Conservation (phyloP, 2,113 vertebrate species). For the Carassius auratus region DNA sequence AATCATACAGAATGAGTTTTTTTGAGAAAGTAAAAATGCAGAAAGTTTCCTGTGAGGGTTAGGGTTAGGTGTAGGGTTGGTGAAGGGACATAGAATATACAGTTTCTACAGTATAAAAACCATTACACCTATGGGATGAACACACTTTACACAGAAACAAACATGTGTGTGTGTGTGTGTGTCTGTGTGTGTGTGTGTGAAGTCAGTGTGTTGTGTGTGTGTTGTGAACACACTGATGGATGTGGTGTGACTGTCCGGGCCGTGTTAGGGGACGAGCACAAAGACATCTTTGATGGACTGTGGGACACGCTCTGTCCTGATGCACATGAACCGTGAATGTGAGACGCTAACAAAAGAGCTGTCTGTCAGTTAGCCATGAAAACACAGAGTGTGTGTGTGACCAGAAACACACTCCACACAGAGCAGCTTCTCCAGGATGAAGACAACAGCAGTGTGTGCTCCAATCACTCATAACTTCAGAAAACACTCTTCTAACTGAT, state of each 20-base stretch:
- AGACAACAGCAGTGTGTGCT: not conserved
- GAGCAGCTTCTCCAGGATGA: not conserved
- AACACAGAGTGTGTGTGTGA: not conserved
- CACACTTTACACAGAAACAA: too few species aligned
- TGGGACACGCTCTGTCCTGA: slow-evolving; percentile 14
- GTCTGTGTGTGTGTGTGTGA: not conserved
- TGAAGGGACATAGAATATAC: too few species aligned
- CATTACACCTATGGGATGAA: too few species aligned
- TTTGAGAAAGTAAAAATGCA: too few species aligned
- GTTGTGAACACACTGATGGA: slow-evolving; percentile 3
- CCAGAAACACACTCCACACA: not conserved
- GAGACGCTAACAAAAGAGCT: slow-evolving; percentile 62
- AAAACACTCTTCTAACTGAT: too few species aligned
- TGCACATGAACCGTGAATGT: slow-evolving; percentile 35
- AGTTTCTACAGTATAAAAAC: too few species aligned
- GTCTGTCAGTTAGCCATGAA: slow-evolving; percentile 55
- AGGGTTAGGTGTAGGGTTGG: too few species aligned
- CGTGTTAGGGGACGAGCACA: slow-evolving; percentile 33
- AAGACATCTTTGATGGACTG: slow-evolving; percentile 50
- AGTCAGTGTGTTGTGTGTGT: not conserved
- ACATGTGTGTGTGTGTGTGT: not conserved
- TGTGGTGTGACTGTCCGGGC: not conserved
- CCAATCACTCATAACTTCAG: not conserved
- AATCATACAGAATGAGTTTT: too few species aligned
- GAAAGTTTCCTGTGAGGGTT: too few species aligned